Percentiles rank a stretch among this genome's conserved stretches.
Conservation (phyloP, 2,113 vertebrate genomes). For the Antechinus stuartii region DNA sequence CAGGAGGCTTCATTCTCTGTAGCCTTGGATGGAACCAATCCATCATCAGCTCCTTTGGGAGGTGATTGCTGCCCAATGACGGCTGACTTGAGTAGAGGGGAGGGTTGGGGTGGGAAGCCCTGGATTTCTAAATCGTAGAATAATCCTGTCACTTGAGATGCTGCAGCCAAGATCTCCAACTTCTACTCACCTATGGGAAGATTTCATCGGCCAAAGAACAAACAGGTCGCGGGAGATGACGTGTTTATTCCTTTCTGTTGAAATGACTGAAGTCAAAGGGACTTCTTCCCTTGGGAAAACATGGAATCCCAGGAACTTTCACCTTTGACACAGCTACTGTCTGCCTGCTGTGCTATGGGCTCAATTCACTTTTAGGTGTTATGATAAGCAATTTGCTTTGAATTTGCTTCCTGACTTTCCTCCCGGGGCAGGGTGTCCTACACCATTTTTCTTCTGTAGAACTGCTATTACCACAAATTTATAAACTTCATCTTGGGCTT, state of each 20-base stretch:
- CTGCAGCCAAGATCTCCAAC: neutral
- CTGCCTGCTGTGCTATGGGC: neutral
- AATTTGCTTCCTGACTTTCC: neutral
- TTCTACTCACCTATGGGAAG: neutral
- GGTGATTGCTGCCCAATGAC: neutral
- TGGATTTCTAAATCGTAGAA: conserved; percentile 39
- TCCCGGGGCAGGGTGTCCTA: neutral
- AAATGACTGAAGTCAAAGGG: conserved; percentile 46
- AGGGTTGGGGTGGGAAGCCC: neutral
- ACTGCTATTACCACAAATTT: neutral
- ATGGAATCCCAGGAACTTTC: neutral
- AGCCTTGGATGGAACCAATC: conserved; percentile 19
- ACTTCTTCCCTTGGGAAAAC: neutral
- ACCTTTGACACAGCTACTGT: neutral
- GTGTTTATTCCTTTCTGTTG: conserved; percentile 37
- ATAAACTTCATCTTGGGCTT: neutral
- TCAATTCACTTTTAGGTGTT: neutral
- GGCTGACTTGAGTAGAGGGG: neutral
- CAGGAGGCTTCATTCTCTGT: conserved; percentile 1
- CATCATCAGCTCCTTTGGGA: conserved; percentile 16
- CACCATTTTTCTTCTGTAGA: neutral
- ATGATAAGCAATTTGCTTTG: neutral
- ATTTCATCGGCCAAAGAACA: conserved; percentile 48
- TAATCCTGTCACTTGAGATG: conserved; percentile 12
- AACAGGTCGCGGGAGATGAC: conserved; percentile 32